Evolutionary conservation across 2,113 vertebrate species (phyloP).

Genomic region (Pipra filicauda): DNA sequence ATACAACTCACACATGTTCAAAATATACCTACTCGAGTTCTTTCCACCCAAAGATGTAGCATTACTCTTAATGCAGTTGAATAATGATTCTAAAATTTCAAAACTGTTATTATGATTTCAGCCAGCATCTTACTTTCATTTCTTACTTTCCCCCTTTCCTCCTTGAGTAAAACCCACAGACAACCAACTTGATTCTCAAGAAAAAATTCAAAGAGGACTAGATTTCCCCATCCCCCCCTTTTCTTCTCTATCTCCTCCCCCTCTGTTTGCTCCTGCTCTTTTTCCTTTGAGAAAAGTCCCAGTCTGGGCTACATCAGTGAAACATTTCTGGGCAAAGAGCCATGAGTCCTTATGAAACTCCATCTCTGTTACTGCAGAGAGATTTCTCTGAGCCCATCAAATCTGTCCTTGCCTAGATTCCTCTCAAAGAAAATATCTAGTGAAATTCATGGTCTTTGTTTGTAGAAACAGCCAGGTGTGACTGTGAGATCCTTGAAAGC

Average conservation of each 20-base stretch:
- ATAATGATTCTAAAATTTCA: background rate
- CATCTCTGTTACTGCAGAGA: background rate
- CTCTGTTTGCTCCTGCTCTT: background rate
- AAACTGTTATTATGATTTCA: background rate
- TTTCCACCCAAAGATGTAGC: background rate
- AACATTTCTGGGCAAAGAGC: constrained; percentile 48
- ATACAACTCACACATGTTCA: background rate
- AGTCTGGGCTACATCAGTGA: constrained; percentile 28
- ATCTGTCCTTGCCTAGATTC: background rate
- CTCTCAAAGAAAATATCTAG: background rate
- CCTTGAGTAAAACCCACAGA: background rate
- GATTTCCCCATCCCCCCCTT: fast-evolving
- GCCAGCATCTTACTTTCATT: background rate
- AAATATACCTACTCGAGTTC: background rate
- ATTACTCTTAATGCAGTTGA: background rate
- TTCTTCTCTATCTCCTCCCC: background rate
- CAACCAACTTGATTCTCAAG: background rate
- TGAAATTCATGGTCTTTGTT: background rate
- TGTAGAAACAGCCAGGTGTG: background rate
- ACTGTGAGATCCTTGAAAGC: background rate
- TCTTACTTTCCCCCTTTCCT: background rate
- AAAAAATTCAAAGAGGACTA: background rate
- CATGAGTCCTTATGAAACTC: constrained; percentile 8
- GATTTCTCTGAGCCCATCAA: background rate
- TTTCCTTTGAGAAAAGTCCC: constrained; percentile 19